phyloP scores from a whole-genome alignment of 2,113 vertebrate genomes.

The Hepsetus odoe region DNA sequence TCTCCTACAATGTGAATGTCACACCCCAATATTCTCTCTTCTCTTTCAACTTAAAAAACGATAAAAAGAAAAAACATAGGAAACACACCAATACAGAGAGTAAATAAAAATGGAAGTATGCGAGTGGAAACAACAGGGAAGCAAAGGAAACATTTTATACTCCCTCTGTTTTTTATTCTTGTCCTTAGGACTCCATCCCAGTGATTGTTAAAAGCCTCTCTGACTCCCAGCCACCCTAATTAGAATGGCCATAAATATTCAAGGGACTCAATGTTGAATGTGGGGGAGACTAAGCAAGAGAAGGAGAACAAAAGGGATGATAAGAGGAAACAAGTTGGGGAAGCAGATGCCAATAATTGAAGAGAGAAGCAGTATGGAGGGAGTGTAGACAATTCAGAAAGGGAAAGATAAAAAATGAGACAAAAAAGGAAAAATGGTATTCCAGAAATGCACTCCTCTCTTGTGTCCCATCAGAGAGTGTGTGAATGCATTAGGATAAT shows the following conservation, averaged over 20 bases:
- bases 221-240: constrained; percentile 67
- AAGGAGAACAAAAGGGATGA: constrained; percentile 13
- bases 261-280: constrained; percentile 57
- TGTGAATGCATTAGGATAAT: neutral
- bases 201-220: constrained; percentile 62
- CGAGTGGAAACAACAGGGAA: constrained; percentile 14
- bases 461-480: neutral
- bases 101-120: constrained; percentile 27
- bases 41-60: constrained; percentile 55
- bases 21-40: constrained; percentile 58
- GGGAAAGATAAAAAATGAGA: neutral
- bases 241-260: constrained; percentile 74
- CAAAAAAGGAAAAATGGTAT: constrained; percentile 21
- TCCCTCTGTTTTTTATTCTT: constrained; percentile 43
- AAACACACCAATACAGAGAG: constrained; percentile 16
- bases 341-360: constrained; percentile 3
- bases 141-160: constrained; percentile 38
- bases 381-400: neutral
- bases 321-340: constrained; percentile 22
- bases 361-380: neutral
- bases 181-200: constrained; percentile 33
- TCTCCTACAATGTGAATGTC: constrained; percentile 64
- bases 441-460: neutral
- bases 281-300: constrained; percentile 56
- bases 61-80: constrained; percentile 26